Conservation (phyloP, 2,888 invertebrate genomes). For the Perdita meconis region DNA sequence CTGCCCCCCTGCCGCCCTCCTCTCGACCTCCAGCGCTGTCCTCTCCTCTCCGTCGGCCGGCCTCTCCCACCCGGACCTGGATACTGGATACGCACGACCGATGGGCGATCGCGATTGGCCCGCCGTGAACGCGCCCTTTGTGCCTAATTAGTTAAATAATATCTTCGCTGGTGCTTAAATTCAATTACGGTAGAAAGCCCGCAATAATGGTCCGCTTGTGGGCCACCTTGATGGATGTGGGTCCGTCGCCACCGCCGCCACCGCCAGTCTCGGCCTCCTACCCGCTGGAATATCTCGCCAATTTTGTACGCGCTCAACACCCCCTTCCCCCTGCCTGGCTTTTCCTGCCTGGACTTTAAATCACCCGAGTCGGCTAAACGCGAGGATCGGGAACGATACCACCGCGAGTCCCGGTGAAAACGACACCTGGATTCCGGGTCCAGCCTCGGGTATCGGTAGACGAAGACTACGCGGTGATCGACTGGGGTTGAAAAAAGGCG, state of each 20-base stretch:
- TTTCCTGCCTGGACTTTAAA: conserved; percentile 23
- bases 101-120: conserved; percentile 74
- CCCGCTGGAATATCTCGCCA: conserved; percentile 57
- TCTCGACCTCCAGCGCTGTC: conserved; percentile 20
- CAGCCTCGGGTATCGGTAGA: background rate
- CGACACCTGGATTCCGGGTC: background rate
- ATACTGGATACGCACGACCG: conserved; percentile 58
- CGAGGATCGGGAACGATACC: no score
- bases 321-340: conserved; percentile 18
- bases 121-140: conserved; percentile 81
- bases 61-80: conserved; percentile 44
- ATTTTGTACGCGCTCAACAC: conserved; percentile 50
- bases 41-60: conserved; percentile 28
- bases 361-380: background rate
- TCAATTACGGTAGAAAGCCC: conserved; percentile 80
- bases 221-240: conserved; percentile 81
- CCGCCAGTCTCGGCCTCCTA: conserved; percentile 59
- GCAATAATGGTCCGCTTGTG: conserved; percentile 82
- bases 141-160: conserved; percentile 84
- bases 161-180: conserved; percentile 83
- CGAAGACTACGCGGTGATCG: background rate
- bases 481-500: background rate
- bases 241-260: conserved; percentile 61
- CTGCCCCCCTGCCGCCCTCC: conserved; percentile 55
- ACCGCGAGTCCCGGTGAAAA: no score